phyloP scores from a whole-genome alignment of 2,888 invertebrate species.

The Chloroclysta siterata region DNA sequence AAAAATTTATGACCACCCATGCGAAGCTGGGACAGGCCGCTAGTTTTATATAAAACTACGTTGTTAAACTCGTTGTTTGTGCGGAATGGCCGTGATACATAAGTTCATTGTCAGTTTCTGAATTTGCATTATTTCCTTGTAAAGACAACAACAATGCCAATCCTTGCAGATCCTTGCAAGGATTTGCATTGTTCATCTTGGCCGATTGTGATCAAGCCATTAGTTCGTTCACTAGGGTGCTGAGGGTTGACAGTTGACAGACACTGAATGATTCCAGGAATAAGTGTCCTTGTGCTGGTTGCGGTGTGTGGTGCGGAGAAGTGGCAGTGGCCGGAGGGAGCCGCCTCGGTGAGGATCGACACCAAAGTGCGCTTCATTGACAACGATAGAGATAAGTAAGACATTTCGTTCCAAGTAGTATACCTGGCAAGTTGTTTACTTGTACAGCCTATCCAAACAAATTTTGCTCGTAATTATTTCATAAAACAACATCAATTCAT shows the following conservation, averaged over 20 bases:
- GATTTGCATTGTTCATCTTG: conserved; percentile 1
- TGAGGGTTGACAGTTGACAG: not conserved
- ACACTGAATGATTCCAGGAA: conserved; percentile 31
- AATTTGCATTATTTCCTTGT: conserved; percentile 14
- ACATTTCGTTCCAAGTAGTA: not conserved
- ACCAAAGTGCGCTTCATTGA: conserved; percentile 70
- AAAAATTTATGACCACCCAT: no score
- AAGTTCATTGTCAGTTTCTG: conserved; percentile 24
- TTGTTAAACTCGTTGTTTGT: no score
- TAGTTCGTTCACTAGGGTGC: no score
- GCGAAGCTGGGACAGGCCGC: no score
- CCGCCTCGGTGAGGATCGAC: conserved; percentile 65
- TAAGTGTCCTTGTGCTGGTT: conserved; percentile 40
- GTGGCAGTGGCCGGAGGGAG: conserved; percentile 66
- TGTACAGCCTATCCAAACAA: no score
- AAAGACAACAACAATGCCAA: no score
- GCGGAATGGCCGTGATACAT: conserved; percentile 22
- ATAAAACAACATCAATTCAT: no score
- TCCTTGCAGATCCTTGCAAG: conserved; percentile 6
- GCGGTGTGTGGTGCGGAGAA: conserved; percentile 49
- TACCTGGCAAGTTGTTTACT: not conserved
- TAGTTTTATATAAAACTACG: no score
- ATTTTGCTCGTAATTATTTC: no score
- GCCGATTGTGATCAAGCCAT: no score
- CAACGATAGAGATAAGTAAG: conserved; percentile 48